Evolutionary conservation across 1,140 invertebrate genomes (phyloP).

Genomic region (Pteromalus puparum): DNA sequence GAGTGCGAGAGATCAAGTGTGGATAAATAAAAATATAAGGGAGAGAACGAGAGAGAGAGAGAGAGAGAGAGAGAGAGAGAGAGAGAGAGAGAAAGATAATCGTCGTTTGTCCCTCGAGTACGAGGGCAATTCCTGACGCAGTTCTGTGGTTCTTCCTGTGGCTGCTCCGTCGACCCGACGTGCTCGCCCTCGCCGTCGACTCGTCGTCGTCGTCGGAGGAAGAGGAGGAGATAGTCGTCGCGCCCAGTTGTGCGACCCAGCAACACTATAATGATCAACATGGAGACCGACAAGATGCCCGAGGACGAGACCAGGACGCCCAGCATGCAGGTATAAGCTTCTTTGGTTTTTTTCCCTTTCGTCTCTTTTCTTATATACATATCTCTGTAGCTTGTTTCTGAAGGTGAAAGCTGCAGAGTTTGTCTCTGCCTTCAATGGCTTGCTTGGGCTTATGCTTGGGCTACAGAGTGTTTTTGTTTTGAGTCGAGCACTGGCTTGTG

Average conservation of each 20-base stretch:
- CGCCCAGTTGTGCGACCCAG: background rate
- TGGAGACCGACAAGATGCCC: conserved; percentile 81
- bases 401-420: background rate
- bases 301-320: conserved; percentile 76
- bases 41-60: background rate
- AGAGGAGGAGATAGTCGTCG: background rate
- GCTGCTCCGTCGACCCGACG: conserved; percentile 15
- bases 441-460: background rate
- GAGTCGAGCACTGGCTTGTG: background rate
- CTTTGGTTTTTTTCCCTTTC: background rate
- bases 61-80: background rate
- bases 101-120: background rate
- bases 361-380: background rate
- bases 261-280: conserved; percentile 75
- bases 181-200: conserved; percentile 7
- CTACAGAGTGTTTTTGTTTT: conserved; percentile 13
- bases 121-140: background rate
- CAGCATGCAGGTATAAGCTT: conserved; percentile 75
- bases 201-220: background rate
- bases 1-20: background rate
- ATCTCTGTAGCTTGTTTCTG: background rate
- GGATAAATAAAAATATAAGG: conserved; percentile 20
- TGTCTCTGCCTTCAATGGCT: background rate
- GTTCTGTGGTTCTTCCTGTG: conserved; percentile 34
- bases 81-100: conserved; percentile 21